A percentile compares a stretch with the other conserved stretches of the same genome.
Evolutionary conservation across 1,140 invertebrate genomes (phyloP).

Genomic region (Frieseomelitta varia): DNA sequence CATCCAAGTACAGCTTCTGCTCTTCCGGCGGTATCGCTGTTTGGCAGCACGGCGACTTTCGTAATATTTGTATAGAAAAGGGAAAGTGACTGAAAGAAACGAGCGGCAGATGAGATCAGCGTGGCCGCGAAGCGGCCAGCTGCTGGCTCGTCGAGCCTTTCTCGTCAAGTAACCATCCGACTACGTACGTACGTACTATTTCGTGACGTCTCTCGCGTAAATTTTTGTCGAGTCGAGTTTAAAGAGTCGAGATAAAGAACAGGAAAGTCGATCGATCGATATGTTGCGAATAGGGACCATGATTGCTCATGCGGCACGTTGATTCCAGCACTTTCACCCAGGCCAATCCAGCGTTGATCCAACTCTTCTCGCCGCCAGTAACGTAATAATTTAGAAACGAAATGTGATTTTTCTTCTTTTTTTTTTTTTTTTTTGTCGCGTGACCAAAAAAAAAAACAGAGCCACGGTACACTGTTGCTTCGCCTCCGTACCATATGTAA

Average conservation of each 20-base stretch:
- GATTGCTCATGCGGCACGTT: slow-evolving; percentile 53
- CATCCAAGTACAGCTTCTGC: not conserved
- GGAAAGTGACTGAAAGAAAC: slow-evolving; percentile 46
- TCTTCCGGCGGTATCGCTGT: slow-evolving; percentile 25
- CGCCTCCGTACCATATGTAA: not conserved
- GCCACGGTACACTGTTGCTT: not conserved
- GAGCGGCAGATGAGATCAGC: slow-evolving; percentile 23
- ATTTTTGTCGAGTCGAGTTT: not conserved
- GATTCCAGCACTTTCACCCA: slow-evolving; percentile 58
- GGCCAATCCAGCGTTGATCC: slow-evolving; percentile 26
- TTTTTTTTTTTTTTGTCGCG: not conserved
- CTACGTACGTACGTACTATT: too few relatives aligned
- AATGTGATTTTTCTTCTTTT: not conserved
- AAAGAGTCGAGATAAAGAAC: not conserved
- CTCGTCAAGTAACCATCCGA: not conserved
- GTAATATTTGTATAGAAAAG: slow-evolving; percentile 43
- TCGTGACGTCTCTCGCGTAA: not conserved
- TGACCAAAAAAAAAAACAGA: not conserved
- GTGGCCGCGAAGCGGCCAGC: not conserved
- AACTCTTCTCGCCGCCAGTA: slow-evolving; percentile 27
- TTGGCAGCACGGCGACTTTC: slow-evolving; percentile 30
- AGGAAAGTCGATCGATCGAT: slow-evolving; percentile 10
- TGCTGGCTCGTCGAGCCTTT: not conserved
- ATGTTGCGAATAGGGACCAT: slow-evolving; percentile 13
- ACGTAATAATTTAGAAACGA: slow-evolving; percentile 44